These are phyloP conservation scores for Macrosteles quadrilineatus DNA, from an alignment of 1,140 invertebrate genomes.

Conservation along the genomic window DNA sequence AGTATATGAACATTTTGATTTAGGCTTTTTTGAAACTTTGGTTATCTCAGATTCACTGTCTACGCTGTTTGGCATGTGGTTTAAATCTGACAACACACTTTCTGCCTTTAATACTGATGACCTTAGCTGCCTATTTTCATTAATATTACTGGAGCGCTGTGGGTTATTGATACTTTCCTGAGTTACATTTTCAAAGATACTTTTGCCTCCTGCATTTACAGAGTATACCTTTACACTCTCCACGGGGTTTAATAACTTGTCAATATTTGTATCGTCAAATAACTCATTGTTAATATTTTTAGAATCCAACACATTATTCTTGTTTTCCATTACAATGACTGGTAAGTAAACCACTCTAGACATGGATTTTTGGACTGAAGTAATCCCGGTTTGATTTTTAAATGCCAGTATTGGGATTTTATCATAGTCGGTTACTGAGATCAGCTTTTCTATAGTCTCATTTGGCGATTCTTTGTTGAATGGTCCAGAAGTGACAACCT, in stretches of 20 bases:
- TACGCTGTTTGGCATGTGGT: too few relatives aligned
- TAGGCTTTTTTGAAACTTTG: too few relatives aligned
- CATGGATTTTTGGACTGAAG: neutral
- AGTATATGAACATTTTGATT: too few relatives aligned
- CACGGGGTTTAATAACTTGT: neutral
- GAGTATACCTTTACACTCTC: neutral
- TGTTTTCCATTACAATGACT: neutral
- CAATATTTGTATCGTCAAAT: neutral
- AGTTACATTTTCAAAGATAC: too few relatives aligned
- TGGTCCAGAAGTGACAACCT: neutral
- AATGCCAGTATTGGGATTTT: conserved; percentile 12
- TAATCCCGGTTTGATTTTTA: neutral
- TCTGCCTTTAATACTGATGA: too few relatives aligned
- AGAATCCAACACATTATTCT: neutral
- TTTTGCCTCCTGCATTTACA: neutral
- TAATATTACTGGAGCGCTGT: too few relatives aligned
- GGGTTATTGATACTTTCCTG: too few relatives aligned
- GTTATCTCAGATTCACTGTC: too few relatives aligned
- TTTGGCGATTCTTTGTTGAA: neutral
- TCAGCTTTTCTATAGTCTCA: neutral
- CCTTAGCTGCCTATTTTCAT: too few relatives aligned
- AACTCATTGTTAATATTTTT: neutral
- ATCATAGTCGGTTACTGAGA: neutral
- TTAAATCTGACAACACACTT: too few relatives aligned
- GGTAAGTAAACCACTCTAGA: conserved; percentile 9